Conservation (phyloP, 2,113 vertebrate genomes). For the Limnothrissa miodon region DNA sequence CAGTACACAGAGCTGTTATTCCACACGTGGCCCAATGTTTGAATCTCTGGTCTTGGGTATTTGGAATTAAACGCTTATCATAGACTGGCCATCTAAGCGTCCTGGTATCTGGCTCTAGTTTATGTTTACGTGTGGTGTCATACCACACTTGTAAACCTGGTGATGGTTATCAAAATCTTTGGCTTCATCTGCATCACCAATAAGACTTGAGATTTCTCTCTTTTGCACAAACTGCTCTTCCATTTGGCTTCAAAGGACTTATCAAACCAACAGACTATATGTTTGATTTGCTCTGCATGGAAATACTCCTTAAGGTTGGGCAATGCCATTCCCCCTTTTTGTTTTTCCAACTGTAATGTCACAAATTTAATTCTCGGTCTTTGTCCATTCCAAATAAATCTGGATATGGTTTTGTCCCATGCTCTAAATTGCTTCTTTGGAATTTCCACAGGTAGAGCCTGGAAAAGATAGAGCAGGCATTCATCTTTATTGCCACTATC, state of each 20-base stretch:
- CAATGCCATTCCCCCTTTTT: neutral
- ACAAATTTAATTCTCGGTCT: neutral
- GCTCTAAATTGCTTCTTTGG: neutral
- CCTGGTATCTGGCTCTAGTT: neutral
- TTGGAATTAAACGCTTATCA: slow-evolving; percentile 20
- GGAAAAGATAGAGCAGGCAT: neutral
- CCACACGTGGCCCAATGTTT: neutral
- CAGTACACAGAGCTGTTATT: slow-evolving; percentile 5
- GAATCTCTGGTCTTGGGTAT: slow-evolving; percentile 10
- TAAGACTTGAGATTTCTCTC: neutral
- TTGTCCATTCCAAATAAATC: neutral
- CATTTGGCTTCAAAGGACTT: neutral
- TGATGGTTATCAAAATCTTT: neutral
- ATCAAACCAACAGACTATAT: neutral
- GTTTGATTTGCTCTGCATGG: neutral
- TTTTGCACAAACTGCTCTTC: neutral
- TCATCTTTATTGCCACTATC: neutral
- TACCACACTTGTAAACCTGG: neutral
- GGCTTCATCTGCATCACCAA: neutral
- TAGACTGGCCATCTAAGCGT: neutral
- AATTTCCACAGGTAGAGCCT: neutral
- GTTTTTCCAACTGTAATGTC: neutral
- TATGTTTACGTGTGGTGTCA: neutral
- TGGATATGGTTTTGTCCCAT: neutral
- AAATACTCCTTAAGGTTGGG: neutral